Base-by-base conservation (phyloP, 1,140 invertebrate genomes). In the Bombus difficillimus region DNA sequence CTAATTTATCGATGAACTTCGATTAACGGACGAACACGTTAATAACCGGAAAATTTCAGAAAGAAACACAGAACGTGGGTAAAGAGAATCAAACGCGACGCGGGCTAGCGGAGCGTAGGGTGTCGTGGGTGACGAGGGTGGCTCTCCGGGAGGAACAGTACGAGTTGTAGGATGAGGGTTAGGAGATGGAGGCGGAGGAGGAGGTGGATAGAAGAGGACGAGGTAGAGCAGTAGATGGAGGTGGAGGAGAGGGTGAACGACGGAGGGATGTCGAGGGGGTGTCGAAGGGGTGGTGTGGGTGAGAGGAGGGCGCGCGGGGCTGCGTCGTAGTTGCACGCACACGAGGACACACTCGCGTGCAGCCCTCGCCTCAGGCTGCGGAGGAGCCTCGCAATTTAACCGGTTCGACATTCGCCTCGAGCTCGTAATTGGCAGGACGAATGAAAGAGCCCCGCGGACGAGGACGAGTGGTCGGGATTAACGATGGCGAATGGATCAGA, bases 391-490 rank as follows among this genome's bases (percentile, higher is more conserved):
- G 90, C 90, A 91, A 91, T 91, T 91, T 91, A 91, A 91, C 90
- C 90, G 90, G 90, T 91, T 91, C 90, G 89, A 91, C 90, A 90
- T 91, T 91, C 90, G 89, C 90, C 86, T 91, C 53, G 89, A 90
- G 90, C 88, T 92, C 88, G 87, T 93, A 94, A 94, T 94, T 94
- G 93, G 93, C 93, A 94, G 93, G 93, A 94, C 91, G 93, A 93
- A 92, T 92, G 92, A 93, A 93, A 93, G 93, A 92, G 89, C 90
- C 86, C 82, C 79, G 89, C 89, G 89, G 92, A 90, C 91, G 87
- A 91, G 90, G 91, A 92, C 86, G 90, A 92, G 89, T 90, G 88
- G 86, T 91, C 85, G 88, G 90, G 92, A 93, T 93, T 93, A 94
- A 94, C 92, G 92, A 93, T 88, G 90, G 88, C 84, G 92, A 92